Evolutionary conservation across 64 coral and sea anemone genomes (phyloP), one percentile per base, ranked within the genome.

Genomic region (Cladopsammia gracilis): DNA sequence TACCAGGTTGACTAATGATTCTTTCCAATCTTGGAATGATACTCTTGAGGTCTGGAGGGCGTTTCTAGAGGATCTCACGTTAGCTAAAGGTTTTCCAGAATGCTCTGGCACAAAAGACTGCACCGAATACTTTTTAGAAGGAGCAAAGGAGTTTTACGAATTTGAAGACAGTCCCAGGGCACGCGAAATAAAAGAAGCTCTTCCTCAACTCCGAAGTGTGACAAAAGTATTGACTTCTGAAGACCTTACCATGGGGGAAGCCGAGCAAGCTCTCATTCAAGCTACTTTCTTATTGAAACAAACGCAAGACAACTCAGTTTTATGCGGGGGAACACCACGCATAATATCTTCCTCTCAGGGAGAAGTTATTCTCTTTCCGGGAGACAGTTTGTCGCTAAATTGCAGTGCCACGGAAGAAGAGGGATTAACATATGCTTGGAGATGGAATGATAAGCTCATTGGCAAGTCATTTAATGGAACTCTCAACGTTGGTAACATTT

Each of bases 1-100:
- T 13, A 56, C 0, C 2, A 23, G 3, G 48, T 9, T 77, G 20
- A 53, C 8, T 0, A 77, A 77, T 56, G 48, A 56, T n/a, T 57
- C 75, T 23, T 77, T 48, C 1, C 75, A 77, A 15, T 81, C 76
- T 52, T 90, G 89, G 89, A 90, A 90, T 59, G 89, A 82, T 20
- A 90, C 89, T 20, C 7, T 90, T 24, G 59, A 70, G 8, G 64
- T 20, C 13, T 90, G 89, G 89, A 90, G 48, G 13, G 73, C 43
- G 45, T 90, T 70, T 70, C 43, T 90, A 3, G 76, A 90, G 26
- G 66, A 61, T 25, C 48, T 56, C 22, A 81, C 89, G 2, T 48
- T n/a, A 68, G 69, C 23, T 4, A 24, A 54, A 7, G 5, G 48
- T 20, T 53, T 90, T 26, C 3, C 48, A 19, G 52, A 68, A 18